Base-by-base conservation (phyloP, 2,888 invertebrate genomes). In the Nysson spinosus region DNA sequence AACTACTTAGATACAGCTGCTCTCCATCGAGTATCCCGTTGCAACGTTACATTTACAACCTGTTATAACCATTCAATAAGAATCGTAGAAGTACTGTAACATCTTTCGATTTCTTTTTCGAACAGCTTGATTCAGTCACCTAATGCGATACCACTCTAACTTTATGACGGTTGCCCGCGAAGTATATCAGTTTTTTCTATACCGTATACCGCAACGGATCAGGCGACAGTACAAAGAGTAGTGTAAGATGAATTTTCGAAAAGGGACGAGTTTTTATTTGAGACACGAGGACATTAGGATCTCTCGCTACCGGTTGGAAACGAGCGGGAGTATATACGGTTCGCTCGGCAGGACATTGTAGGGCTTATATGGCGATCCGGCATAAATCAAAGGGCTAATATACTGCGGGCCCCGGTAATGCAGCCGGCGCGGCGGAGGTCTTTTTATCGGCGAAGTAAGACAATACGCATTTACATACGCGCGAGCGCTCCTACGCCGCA, bases 371-470 rank as follows among this genome's bases (percentile, higher is more conserved):
- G 84, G 84, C 77, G 78, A 83, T 82, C 79, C 80, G 79, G 81
- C 77, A 85, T 85, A 85, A 85, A 85, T 85, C 85, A 85, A 85
- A 85, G 84, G 79, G 80, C 84, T 85, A 85, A 85, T 85, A 85
- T 82, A 83, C 82, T 78, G 77, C 80, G 70, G 71, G 71, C 65
- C 42, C 68, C 78, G 79, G 82, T 81, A 84, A 83, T 81, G 81
- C 81, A 78, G 80, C 81, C 81, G 72, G 72, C 72, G 63, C 75
- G 78, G 75, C 77, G 81, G 77, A 80, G 80, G 79, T 82, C 83
- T 85, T 83, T 85, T 83, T 83, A 85, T 85, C 83, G 81, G 75
- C 76, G 67, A 70, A 79, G 82, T 84, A 83, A 85, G 83, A 84
- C 85, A 85, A 85, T 85, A 84, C 81, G 76, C 78, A 85, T 85